Evolutionary conservation across 2,888 invertebrate species (phyloP), one percentile per base, ranked within the genome.

Genomic region (Andrena haemorrhoa): DNA sequence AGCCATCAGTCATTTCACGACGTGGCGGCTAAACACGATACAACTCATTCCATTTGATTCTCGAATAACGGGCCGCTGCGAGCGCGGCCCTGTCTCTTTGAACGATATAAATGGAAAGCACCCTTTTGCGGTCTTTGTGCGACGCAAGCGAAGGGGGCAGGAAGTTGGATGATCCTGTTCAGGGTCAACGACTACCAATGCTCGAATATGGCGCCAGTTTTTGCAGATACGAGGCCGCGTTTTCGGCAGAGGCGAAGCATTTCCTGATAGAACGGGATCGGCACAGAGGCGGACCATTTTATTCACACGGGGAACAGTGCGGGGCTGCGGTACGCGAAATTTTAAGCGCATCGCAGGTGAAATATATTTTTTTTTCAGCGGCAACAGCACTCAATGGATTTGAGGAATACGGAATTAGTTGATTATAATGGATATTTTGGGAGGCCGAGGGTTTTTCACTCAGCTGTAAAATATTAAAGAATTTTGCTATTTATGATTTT

Each of bases 111-210:
- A 82, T 82, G 75, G 81, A 65, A 76, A 81, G 74, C 68, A 47
- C 81, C 81, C 75, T 82, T 66, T 75, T 82, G 82, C 82, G 75
- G 75, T 51, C 75, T 81, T 81, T 82, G 82, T 82, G 64, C 69
- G 23, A 8, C 12, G 53, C 58, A 72, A 60, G 29, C 60, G 69
- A 72, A 73, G 75, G 68, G 65, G 64, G 65, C 60, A 69, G 75
- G 64, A 68, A 76, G 82, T 76, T 69, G 82, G 65, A 81, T 73
- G 82, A 73, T 76, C 69, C 53, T 65, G 69, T 81, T 76, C 74
- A 82, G 75, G 82, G 82, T 81, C 82, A 81, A 69, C 75, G 72
- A 49, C 64, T 65, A 75, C 47, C 81, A 81, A 75, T 81, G 60
- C 65, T 60, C 47, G 64, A 63, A 82, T 60, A 69, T 35, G 69